Conservation (phyloP, 2,888 invertebrate species). For the Aquatica leii region DNA sequence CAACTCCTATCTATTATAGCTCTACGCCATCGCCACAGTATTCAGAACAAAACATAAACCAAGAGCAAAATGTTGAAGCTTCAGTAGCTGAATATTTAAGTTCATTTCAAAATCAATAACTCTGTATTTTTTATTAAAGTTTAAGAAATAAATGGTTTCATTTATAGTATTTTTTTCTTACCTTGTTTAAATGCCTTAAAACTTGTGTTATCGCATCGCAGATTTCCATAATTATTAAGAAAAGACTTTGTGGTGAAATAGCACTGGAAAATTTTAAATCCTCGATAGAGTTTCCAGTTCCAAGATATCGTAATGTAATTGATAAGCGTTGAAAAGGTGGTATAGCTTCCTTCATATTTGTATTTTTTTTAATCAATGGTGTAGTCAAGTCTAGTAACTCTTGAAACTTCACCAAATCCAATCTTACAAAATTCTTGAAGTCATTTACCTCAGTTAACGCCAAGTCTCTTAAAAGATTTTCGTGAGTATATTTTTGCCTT, state of each 20-base stretch:
- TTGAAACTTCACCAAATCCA: neutral
- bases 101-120: neutral
- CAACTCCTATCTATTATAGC: too few species aligned
- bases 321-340: conserved; percentile 9
- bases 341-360: conserved; percentile 2
- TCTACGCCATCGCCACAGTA: too few species aligned
- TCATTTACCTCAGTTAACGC: neutral
- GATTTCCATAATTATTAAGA: neutral
- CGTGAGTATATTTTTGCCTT: too few species aligned
- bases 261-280: neutral
- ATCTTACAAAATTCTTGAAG: neutral
- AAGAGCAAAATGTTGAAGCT: too few species aligned
- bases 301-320: conserved; percentile 8
- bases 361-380: neutral
- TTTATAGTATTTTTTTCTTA: too few species aligned
- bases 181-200: neutral
- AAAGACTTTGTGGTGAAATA: neutral
- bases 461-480: neutral
- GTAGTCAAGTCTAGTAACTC: neutral
- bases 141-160: too few species aligned
- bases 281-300: neutral
- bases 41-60: too few species aligned
- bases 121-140: too few species aligned
- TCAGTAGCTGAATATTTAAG: neutral
- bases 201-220: neutral